phyloP scores from a whole-genome alignment of 1,140 invertebrate species.

The Schlechtendalia chinensis region DNA sequence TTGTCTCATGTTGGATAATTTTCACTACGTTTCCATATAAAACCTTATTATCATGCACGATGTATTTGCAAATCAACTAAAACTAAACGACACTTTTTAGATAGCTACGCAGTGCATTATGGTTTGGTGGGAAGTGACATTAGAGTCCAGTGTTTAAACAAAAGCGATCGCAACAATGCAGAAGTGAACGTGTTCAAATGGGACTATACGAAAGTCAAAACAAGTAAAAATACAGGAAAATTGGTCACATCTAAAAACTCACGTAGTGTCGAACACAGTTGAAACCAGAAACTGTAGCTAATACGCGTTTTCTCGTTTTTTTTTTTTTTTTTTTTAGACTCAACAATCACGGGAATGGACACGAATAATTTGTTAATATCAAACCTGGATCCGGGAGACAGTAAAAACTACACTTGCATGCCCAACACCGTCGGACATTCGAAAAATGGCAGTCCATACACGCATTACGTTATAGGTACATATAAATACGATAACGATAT shows the following conservation, averaged over 20 bases:
- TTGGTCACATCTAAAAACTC: background rate
- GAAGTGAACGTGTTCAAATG: background rate
- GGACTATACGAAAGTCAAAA: background rate
- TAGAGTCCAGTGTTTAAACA: background rate
- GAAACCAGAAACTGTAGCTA: no score
- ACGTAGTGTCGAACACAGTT: background rate
- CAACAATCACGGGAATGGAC: background rate
- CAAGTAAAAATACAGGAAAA: background rate
- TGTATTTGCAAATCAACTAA: no score
- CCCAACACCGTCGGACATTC: background rate
- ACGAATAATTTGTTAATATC: background rate
- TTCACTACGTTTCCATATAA: no score
- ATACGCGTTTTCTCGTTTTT: background rate
- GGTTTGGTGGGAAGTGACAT: background rate
- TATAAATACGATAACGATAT: background rate
- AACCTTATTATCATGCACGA: no score
- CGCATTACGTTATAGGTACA: constrained; percentile 11
- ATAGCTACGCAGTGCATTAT: background rate
- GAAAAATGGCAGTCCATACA: background rate
- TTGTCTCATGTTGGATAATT: no score
- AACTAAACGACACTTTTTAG: background rate
- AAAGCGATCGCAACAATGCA: background rate
- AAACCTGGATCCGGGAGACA: background rate
- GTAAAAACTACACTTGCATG: constrained; percentile 19
- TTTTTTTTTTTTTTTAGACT: background rate